Evolutionary conservation across 2,888 invertebrate species (phyloP).

Genomic region (Bugulina stolonifera): DNA sequence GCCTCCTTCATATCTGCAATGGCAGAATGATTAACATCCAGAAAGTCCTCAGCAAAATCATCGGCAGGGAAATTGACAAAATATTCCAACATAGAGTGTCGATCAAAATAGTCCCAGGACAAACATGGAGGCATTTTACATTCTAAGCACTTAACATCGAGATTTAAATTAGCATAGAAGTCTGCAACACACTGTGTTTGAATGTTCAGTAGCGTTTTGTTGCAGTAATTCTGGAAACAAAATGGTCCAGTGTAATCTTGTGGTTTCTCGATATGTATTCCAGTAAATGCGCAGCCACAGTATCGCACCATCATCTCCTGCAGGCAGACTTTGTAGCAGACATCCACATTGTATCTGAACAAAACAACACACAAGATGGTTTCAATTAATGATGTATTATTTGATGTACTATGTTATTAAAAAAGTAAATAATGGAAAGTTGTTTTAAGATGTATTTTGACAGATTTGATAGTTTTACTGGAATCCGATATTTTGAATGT

Average conservation of each 20-base stretch:
- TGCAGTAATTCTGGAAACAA: conserved; percentile 19
- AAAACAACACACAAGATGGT: no score
- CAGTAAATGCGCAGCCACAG: conserved; percentile 13
- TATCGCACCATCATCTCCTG: not conserved
- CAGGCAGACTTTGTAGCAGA: conserved; percentile 9
- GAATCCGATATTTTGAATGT: no score
- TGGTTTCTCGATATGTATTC: conserved; percentile 14
- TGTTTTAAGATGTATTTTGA: no score
- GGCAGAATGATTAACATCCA: not conserved
- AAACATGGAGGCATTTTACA: conserved; percentile 16
- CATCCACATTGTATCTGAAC: conserved; percentile 9
- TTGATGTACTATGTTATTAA: no score
- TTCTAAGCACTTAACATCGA: not conserved
- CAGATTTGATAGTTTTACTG: no score
- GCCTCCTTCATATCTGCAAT: not conserved
- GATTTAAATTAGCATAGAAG: not conserved
- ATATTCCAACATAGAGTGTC: not conserved
- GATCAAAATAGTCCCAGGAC: not conserved
- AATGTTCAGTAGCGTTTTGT: not conserved
- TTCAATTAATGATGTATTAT: no score
- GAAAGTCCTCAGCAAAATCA: conserved; percentile 16
- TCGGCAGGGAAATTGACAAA: not conserved
- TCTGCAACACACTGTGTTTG: not conserved
- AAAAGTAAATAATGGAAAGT: no score
- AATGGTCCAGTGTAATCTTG: not conserved